Evolutionary conservation across 2,888 invertebrate species (phyloP), one percentile per base, ranked within the genome.

Genomic region (Drosophila flavopinicola): DNA sequence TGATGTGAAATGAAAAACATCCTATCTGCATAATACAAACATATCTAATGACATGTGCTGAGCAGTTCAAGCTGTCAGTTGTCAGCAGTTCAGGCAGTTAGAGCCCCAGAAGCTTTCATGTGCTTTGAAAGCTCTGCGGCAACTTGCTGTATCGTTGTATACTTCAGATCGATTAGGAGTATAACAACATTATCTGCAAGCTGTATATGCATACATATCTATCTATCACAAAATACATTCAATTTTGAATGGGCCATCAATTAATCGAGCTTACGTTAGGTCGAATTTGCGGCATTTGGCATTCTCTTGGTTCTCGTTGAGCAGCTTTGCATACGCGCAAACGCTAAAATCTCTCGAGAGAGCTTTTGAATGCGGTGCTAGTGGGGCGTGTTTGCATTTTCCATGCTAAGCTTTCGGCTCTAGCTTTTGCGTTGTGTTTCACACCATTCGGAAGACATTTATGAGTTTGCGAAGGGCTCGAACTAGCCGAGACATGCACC

Each of bases 401-500:
- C n/a, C 25, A 30, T 37, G 9, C 6, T 38, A 51, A 71, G 71
- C 71, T 71, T 71, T 54, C 6, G 42, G 33, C 24, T 25, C 6
- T 25, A 54, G 63, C 63, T 63, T 73, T 53, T 41, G 24, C 35
- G n/a, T n/a, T n/a, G n/a, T n/a, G n/a, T n/a, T n/a, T n/a, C n/a
- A n/a, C n/a, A n/a, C n/a, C n/a, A n/a, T n/a, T n/a, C n/a, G n/a
- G n/a, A 38, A 35, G 37, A 45, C 48, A 33, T 35, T 33, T 29
- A 30, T 35, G 41, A 29, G 15, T 11, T 33, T 11, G 38, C 35
- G 1, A 35, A 49, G 35, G 32, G 45, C 33, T 24, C 42, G 1
- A 48, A 53, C 54, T 68, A 71, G 74, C 74, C 69, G 15, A 64
- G 71, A 71, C 75, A 58, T 56, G 29, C 33, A 71, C 71, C 71